A percentile compares a stretch with the other conserved stretches of the same genome.
Conservation (phyloP, 2,113 vertebrate genomes). For the Brachypteracias leptosomus region DNA sequence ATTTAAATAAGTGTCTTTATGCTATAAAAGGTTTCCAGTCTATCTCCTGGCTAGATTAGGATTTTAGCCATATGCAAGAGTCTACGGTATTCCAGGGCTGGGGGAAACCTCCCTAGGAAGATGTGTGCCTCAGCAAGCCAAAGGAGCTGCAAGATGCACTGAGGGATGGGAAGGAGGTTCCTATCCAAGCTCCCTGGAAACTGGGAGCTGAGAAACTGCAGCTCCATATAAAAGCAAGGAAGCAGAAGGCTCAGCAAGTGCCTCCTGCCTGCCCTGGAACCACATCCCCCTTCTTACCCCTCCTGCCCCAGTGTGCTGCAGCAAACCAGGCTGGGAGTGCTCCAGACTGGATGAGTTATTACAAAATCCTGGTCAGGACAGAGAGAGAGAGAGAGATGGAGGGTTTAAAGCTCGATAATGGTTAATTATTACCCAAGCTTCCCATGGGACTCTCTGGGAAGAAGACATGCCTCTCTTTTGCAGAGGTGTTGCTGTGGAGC, state of each 20-base stretch:
- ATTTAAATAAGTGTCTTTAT: not conserved
- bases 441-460: conserved; percentile 1
- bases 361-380: not conserved
- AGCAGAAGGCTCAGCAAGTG: not conserved
- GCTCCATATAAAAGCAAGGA: not conserved
- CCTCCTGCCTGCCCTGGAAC: not conserved
- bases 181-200: not conserved
- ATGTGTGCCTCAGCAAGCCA: not conserved
- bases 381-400: not conserved
- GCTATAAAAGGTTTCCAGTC: not conserved
- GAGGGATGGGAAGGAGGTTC: not conserved
- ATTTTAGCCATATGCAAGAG: not conserved
- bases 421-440: conserved; percentile 37
- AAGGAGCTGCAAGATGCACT: not conserved
- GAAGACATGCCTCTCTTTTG: not conserved
- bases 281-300: not conserved
- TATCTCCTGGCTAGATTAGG: not conserved
- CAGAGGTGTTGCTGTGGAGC: not conserved
- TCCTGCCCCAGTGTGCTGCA: not conserved
- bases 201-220: not conserved
- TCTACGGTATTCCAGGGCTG: not conserved
- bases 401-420: conserved; percentile 11
- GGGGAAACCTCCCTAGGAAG: not conserved
- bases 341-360: not conserved
- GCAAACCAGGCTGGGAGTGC: not conserved